phyloP scores from a whole-genome alignment of 2,797 vertebrate species.

The Neopelma chrysocephalum region DNA sequence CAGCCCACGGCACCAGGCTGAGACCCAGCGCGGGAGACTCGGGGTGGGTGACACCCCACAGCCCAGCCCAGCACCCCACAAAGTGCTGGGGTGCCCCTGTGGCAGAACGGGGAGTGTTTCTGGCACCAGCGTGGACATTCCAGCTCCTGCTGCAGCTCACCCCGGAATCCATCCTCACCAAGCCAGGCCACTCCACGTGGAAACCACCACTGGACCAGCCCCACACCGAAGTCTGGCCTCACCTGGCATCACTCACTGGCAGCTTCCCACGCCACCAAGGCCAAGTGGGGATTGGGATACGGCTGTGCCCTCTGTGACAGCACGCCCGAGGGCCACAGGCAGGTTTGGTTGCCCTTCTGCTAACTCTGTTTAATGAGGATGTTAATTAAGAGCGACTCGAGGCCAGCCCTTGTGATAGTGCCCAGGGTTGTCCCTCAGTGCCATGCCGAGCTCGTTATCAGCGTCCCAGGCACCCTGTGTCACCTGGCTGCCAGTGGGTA shows the following conservation, averaged over 20 bases:
- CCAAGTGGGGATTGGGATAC: fast-evolving
- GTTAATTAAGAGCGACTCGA: conserved; percentile 23
- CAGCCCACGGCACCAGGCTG: fast-evolving
- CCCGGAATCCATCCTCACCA: fast-evolving
- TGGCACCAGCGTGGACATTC: background rate
- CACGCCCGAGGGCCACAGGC: background rate
- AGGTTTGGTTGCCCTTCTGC: background rate
- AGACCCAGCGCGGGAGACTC: fast-evolving
- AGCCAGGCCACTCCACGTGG: background rate
- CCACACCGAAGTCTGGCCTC: fast-evolving
- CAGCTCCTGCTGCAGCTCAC: background rate
- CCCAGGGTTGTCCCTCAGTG: background rate
- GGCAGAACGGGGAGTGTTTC: fast-evolving
- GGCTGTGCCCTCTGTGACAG: background rate
- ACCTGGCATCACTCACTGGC: background rate
- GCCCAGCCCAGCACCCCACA: fast-evolving
- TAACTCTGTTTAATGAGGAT: conserved; percentile 24
- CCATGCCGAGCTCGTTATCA: background rate
- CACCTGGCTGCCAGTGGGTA: background rate
- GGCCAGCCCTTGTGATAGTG: background rate
- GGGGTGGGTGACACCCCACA: fast-evolving
- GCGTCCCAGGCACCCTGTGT: background rate
- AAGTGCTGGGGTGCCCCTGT: background rate
- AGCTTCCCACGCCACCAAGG: background rate
- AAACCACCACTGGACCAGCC: background rate